Conservation (phyloP, 2,113 vertebrate genomes). For the Apteryx owenii region DNA sequence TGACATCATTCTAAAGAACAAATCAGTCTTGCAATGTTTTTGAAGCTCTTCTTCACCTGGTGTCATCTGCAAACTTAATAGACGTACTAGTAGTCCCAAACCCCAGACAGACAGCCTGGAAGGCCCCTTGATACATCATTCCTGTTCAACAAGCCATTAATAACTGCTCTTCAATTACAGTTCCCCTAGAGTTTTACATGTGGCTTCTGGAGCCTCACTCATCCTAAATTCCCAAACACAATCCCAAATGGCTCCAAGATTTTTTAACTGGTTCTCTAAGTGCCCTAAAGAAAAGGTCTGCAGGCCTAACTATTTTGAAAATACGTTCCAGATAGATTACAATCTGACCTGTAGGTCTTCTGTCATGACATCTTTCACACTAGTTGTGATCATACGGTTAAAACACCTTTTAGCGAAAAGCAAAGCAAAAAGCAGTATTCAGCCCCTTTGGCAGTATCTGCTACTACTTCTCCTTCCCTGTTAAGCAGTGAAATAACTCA, state of each 20-base stretch:
- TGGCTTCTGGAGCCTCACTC: not conserved
- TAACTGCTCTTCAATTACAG: not conserved
- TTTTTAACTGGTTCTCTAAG: not conserved
- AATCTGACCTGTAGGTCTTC: not conserved
- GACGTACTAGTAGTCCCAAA: accelerated
- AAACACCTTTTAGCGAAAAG: not conserved
- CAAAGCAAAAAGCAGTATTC: not conserved
- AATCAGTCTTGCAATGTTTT: not conserved
- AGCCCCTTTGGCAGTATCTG: not conserved
- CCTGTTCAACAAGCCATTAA: not conserved
- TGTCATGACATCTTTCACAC: not conserved
- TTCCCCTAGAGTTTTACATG: not conserved
- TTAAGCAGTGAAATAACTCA: not conserved
- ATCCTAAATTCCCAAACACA: not conserved
- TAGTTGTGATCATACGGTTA: not conserved
- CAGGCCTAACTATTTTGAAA: not conserved
- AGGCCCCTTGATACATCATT: not conserved
- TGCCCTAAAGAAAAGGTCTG: not conserved
- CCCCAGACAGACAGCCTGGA: not conserved
- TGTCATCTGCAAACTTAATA: not conserved
- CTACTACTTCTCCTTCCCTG: not conserved
- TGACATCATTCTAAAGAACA: not conserved
- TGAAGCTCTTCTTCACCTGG: not conserved
- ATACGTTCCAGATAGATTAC: not conserved
- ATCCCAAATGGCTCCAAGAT: not conserved